Evolutionary conservation across 2,888 invertebrate species (phyloP), one percentile per base, ranked within the genome.

Genomic region (Ligdia adustata): DNA sequence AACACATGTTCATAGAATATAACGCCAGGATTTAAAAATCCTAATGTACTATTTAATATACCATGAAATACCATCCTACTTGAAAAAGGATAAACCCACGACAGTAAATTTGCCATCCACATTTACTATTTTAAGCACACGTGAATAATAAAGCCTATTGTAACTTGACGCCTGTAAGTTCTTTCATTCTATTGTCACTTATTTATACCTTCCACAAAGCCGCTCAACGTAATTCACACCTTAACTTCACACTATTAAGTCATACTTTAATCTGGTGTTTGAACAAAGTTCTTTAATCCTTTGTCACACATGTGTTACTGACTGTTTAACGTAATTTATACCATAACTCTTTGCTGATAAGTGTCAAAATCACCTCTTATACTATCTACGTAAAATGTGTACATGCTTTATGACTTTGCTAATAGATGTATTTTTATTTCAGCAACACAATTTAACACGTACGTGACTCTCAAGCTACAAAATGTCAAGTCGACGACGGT

Each of bases 401-500:
- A n/a, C n/a, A n/a, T n/a, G n/a, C n/a, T n/a, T n/a, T n/a, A n/a
- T n/a, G n/a, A n/a, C n/a, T n/a, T n/a, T n/a, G n/a, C n/a, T n/a
- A n/a, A n/a, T n/a, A n/a, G n/a, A n/a, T n/a, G n/a, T 58, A 35
- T 58, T 54, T 60, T 60, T 72, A 65, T 72, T 91, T 91, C 93
- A 95, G 94, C 94, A 91, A 93, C 95, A 83, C 97, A 98, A 90
- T 97, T 96, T 92, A 98, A 97, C 92, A 96, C 97, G 64, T 99
- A 99, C 92, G 98, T 98, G 83, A 98, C 97, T 64, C 93, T 99
- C 74, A 99, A 98, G 89, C 93, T 99, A 66, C 98, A 98, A 91
- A 98, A 98, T 93, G 98, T 99, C 79, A 99, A 98, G 92, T 98
- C 98, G 57, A 98, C 98, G 64, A 99, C 98, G 75, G 96, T 98